Base-by-base conservation (phyloP, 2,888 invertebrate genomes). In the Cephus pygmeus region DNA sequence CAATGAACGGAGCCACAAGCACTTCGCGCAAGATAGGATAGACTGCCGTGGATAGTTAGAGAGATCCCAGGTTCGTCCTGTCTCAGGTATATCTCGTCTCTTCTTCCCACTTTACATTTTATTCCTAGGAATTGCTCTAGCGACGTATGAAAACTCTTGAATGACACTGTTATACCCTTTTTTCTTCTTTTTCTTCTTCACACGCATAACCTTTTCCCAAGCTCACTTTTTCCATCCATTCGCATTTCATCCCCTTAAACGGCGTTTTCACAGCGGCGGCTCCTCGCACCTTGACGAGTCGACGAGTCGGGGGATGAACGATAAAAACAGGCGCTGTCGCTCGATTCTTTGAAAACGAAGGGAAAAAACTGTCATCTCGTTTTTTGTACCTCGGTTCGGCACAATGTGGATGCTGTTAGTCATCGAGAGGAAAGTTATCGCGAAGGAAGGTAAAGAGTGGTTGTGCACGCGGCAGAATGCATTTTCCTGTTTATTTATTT, bases 1-100 rank as follows among this genome's bases (percentile, higher is more conserved):
- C 56, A 56, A 56, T 56, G 56, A 56, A 56, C 56, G 23, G 23
- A 56, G 56, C 56, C 56, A 23, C 56, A 33, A 30, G 71, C 31
- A 71, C 71, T 33, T 71, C 71, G 30, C 31, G 71, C 33, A 31
- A 71, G 71, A 71, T 71, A 71, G 71, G 71, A 33, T 71, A 71
- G 71, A 71, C 31, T 33, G 31, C 71, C 31, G 31, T 71, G 33
- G 71, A 71, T 71, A 71, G 71, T 71, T 31, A 71, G 15, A 33
- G 71, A 15, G 31, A 33, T 71, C 56, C 56, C 9, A 56, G 56
- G 23, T 9, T 56, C 23, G 23, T 9, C 6, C 56, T 9, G 56
- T 56, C 23, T 56, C 56, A 56, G 56, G 56, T 56, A 56, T 56
- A 23, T 56, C 56, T 56, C 56, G 2, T 23, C 56, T 23, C 9